Base-by-base conservation (phyloP, 2,888 invertebrate genomes). In the Hoplodrina blanda region DNA sequence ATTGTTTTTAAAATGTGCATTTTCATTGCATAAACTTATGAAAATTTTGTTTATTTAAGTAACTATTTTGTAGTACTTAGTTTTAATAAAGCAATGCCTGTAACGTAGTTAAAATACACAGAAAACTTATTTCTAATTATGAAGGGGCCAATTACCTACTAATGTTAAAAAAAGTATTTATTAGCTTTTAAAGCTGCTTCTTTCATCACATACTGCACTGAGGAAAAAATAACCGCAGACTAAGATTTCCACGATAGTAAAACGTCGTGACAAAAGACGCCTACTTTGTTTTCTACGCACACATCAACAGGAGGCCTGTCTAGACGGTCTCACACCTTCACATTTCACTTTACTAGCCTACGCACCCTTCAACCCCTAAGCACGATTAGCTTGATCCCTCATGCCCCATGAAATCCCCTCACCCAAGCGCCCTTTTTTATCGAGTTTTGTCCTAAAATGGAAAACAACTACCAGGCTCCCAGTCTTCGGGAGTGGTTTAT, bases 391-490 rank as follows among this genome's bases (percentile, higher is more conserved):
- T 81, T 85, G 86, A 85, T 87, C 88, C 88, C 89, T 85, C 84
- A 64, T 74, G 73, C 82, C 75, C 68, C 75, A 73, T 69, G 75
- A 64, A 59, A 50, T 71, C 66, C 86, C 87, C 84, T 85, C 87
- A 85, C 88, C 87, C 79, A 83, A 87, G 78, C 88, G 95, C 95
- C 96, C 95, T 95, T 96, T 95, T 96, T 96, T 95, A 94, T 93
- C 90, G 90, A 95, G 94, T 96, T 96, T 96, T 95, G 96, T 95
- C 96, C 96, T 95, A 96, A 96, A 96, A 95, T 96, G 96, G 95
- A 95, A 96, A 96, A 95, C 96, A 95, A 92, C 87, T 94, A 96
- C 95, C 93, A 95, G 95, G 96, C 81, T 83, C 76, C 57, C 93
- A 95, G 93, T 91, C 76, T 69, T 78, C 67, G 61, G 71, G 63